Base-by-base conservation (phyloP, 2,888 invertebrate species). In the Caenorhabditis panamensis region DNA sequence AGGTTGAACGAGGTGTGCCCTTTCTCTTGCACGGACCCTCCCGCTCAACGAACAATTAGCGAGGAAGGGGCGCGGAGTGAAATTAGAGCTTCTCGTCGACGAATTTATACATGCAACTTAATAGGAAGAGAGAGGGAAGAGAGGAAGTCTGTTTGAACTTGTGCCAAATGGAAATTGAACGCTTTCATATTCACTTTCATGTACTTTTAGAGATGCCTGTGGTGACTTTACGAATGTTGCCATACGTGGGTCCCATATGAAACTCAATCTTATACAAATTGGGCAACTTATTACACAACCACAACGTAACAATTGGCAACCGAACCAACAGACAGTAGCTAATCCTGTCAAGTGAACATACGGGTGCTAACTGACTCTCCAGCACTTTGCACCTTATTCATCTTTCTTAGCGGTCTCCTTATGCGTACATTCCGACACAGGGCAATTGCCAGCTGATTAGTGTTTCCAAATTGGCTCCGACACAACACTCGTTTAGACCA, bases 401-500 rank as follows among this genome's bases (percentile, higher is more conserved):
- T 44, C 61, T 28, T 13, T 9, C 36, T 18, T 18, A 22, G 58
- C 56, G 61, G 62, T 28, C 49, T n/a, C 67, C 20, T 22, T 44
- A n/a, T n/a, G n/a, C n/a, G n/a, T 13, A 16, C 54, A 73, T 73
- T 66, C 73, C 73, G 24, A 26, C 44, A 44, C 61, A 71, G 13
- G 13, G 41, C 72, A 73, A 66, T 73, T 73, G 66, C 41, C 73
- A 66, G 59, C 53, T 73, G 66, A 73, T 73, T 73, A 73, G 66
- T 56, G 22, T 28, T 26, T 26, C 61, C 63, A 71, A 71, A 71
- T 71, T 71, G 56, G 71, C 47, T 71, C 72, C 59, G 58, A 66
- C 73, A 66, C 64, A 51, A 59, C 61, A 51, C 31, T 37, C 13
- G 20, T 61, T 44, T 22, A 22, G 18, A 2, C 72, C 72, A 73